A percentile compares a stretch with the other conserved stretches of the same genome.
Evolutionary conservation across 2,888 invertebrate genomes (phyloP).

Genomic region (Onthophagus sagittarius): DNA sequence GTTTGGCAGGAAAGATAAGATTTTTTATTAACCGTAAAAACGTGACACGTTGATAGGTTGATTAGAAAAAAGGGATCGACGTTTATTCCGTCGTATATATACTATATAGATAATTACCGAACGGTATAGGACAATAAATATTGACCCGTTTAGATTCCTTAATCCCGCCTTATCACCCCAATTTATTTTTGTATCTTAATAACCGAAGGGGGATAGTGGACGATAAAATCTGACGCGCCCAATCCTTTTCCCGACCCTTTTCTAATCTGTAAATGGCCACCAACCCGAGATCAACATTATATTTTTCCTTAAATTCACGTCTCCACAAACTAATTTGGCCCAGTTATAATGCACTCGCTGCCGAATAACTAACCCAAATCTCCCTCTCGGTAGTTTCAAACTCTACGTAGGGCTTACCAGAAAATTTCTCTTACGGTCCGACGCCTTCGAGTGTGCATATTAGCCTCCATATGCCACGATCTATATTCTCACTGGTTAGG

Average conservation of each 20-base stretch:
- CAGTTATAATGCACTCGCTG: neutral
- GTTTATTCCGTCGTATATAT: neutral
- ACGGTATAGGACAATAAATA: neutral
- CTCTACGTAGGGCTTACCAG: neutral
- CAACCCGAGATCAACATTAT: neutral
- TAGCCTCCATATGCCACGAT: neutral
- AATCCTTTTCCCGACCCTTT: neutral
- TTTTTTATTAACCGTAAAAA: conserved; percentile 6
- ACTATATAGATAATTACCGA: neutral
- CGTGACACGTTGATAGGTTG: neutral
- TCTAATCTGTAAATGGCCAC: neutral
- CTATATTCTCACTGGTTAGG: neutral
- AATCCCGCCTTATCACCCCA: conserved; percentile 25
- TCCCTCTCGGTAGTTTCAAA: neutral
- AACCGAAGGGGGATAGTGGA: conserved; percentile 12
- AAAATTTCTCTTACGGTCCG: neutral
- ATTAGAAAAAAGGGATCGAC: neutral
- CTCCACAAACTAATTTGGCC: neutral
- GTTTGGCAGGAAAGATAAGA: neutral
- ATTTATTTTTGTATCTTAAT: conserved; percentile 33
- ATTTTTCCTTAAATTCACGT: neutral
- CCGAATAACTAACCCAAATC: neutral
- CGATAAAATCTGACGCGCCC: neutral
- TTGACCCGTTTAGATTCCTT: neutral
- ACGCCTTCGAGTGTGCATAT: neutral